Evolutionary conservation across 2,113 vertebrate genomes (phyloP).

Genomic region (Motacilla alba): DNA sequence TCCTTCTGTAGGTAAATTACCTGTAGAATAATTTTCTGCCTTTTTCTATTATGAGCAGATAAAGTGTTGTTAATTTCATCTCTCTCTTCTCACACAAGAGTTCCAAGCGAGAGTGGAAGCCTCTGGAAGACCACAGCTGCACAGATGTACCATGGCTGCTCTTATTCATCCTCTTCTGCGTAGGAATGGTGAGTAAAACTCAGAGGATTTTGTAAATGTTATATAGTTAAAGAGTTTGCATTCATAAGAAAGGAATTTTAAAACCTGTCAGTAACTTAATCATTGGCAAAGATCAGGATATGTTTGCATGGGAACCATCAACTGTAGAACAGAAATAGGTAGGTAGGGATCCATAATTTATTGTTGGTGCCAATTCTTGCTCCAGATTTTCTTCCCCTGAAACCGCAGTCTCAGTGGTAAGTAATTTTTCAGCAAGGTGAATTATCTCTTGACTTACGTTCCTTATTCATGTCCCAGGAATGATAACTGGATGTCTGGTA

Average conservation of each 20-base stretch:
- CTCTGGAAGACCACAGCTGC: slow-evolving; percentile 94
- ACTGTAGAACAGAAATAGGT: neutral
- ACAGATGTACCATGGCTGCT: slow-evolving; percentile 97
- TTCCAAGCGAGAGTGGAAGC: slow-evolving; percentile 97
- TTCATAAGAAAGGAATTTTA: neutral
- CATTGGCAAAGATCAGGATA: neutral
- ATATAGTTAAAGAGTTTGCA: neutral
- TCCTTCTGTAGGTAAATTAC: neutral
- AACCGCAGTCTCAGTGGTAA: neutral
- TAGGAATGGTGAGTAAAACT: slow-evolving; percentile 92
- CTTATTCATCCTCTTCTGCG: slow-evolving; percentile 89
- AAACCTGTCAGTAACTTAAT: neutral
- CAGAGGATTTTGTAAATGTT: neutral
- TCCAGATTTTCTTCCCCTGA: neutral
- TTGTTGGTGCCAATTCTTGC: neutral
- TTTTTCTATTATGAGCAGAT: neutral
- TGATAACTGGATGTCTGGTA: neutral
- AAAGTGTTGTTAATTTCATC: neutral
- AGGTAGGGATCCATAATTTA: neutral
- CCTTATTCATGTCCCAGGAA: neutral
- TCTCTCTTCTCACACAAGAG: slow-evolving; percentile 75
- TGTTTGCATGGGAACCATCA: neutral
- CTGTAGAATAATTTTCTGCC: neutral
- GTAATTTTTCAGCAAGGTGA: neutral
- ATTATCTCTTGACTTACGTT: neutral